Conservation (phyloP, 2,888 invertebrate species). For the Drosophila mulleri region DNA sequence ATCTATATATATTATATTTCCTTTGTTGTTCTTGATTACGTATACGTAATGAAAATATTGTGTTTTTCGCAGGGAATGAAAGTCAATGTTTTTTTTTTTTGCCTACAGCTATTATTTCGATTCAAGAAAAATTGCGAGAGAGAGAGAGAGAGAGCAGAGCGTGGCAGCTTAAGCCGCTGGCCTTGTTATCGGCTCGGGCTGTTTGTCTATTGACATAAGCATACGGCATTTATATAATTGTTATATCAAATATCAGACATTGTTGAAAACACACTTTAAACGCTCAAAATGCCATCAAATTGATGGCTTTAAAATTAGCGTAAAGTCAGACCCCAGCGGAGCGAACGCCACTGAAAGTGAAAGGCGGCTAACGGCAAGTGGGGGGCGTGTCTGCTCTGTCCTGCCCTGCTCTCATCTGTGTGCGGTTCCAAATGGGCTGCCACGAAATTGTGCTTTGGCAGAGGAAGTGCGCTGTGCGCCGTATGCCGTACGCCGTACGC, state of each 20-base stretch:
- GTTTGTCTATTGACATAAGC: constrained; percentile 70
- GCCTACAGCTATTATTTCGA: constrained; percentile 34
- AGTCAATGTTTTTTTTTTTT: constrained; percentile 33
- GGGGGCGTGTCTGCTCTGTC: not conserved
- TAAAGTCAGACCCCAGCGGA: constrained; percentile 31
- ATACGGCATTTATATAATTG: constrained; percentile 74
- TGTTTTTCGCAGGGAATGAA: constrained; percentile 9
- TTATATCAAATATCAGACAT: constrained; percentile 73
- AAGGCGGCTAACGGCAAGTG: constrained; percentile 20
- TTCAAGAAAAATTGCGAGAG: not conserved
- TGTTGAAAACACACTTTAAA: constrained; percentile 61
- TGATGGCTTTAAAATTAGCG: constrained; percentile 76
- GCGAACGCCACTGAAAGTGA: constrained; percentile 31
- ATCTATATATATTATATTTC: not conserved
- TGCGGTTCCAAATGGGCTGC: constrained; percentile 40
- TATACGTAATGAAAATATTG: constrained; percentile 55
- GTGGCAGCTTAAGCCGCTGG: constrained; percentile 28
- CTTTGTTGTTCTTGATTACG: constrained; percentile 37
- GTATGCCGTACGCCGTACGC: not conserved
- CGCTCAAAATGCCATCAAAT: constrained; percentile 68
- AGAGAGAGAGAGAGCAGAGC: not conserved
- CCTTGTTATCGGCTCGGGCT: constrained; percentile 58
- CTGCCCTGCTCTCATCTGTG: not conserved
- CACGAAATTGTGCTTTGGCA: constrained; percentile 12
- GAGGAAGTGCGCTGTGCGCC: constrained; percentile 4